These are phyloP conservation scores for Ceraclea dissimilis DNA, from an alignment of 2,888 invertebrate species.

Conservation along the genomic window DNA sequence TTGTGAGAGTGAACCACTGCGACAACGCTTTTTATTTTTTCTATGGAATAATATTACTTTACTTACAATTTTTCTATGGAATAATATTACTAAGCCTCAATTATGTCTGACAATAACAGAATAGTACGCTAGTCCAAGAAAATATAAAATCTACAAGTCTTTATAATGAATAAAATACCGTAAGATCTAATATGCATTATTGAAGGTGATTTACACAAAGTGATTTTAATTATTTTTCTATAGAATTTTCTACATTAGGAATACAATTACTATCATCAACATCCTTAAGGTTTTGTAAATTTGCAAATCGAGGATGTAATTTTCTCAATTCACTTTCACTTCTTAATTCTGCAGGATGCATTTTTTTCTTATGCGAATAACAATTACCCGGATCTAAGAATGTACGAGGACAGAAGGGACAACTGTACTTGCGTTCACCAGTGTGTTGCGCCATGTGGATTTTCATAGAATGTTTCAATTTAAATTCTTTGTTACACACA, in stretches of 20 bases:
- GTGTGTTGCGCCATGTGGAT: constrained; percentile 23
- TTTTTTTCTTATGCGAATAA: constrained; percentile 16
- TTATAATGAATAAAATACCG: too few species aligned
- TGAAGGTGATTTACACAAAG: too few species aligned
- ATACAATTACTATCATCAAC: neutral
- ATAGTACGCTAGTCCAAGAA: too few species aligned
- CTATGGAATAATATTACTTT: too few species aligned
- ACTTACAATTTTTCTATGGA: too few species aligned
- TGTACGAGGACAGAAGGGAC: constrained; percentile 18
- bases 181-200: too few species aligned
- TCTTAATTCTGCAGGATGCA: constrained; percentile 10
- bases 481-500: constrained; percentile 20
- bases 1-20: too few species aligned
- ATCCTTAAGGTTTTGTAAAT: neutral
- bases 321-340: neutral
- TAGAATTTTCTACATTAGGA: neutral
- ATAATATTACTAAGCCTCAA: too few species aligned
- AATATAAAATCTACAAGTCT: too few species aligned
- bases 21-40: too few species aligned
- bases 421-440: constrained; percentile 18
- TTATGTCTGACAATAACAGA: too few species aligned
- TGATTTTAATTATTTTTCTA: neutral
- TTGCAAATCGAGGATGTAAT: neutral
- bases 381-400: constrained; percentile 19
- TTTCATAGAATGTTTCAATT: constrained; percentile 14